phyloP scores from a whole-genome alignment of 2,113 vertebrate genomes.

The Ceyx melanurus region DNA sequence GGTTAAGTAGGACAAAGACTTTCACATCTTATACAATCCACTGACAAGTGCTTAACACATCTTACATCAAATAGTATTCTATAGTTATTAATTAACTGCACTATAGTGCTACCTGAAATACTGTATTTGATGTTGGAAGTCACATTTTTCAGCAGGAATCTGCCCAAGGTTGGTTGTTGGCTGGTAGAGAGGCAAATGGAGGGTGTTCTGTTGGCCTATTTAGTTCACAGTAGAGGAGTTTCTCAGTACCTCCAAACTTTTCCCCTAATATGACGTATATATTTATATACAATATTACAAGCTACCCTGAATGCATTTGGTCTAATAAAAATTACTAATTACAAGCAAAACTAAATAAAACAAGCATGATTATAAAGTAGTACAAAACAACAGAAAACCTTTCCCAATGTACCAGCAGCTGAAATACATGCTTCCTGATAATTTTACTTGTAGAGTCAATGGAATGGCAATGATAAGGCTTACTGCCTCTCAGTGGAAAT shows the following conservation, averaged over 20 bases:
- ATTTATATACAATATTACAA: background rate
- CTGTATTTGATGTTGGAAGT: background rate
- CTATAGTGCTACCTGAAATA: background rate
- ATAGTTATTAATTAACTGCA: background rate
- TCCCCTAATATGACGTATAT: too few species aligned
- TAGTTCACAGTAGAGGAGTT: background rate
- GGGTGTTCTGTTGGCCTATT: background rate
- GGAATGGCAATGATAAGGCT: constrained; percentile 7
- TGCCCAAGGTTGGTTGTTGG: background rate
- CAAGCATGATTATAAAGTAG: background rate
- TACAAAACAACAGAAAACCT: background rate
- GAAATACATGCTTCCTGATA: background rate
- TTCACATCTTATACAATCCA: background rate
- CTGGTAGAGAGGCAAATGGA: background rate
- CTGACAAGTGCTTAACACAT: background rate
- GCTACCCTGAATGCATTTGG: background rate
- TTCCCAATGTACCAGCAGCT: background rate
- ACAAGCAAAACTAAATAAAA: background rate
- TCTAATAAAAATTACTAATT: constrained; percentile 1
- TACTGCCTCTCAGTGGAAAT: background rate
- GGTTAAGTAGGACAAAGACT: constrained; percentile 4
- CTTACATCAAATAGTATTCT: background rate
- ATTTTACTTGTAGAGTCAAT: background rate
- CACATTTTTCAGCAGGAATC: background rate
- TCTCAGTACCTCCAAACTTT: background rate